Base-by-base conservation (phyloP, 1,140 invertebrate genomes). In the Zelostemma sp. region DNA sequence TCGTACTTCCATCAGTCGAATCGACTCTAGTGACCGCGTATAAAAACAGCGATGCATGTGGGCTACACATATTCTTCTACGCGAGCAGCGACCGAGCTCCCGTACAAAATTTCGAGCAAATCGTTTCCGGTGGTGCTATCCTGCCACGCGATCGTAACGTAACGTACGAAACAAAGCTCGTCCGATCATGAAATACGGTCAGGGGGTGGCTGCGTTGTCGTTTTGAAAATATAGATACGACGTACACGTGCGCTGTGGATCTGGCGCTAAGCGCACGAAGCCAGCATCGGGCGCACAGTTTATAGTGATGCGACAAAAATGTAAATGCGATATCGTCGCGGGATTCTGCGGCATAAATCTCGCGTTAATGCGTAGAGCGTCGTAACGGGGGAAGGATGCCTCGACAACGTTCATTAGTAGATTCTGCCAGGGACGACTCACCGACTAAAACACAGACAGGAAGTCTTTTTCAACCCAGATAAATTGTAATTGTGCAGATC, bases 301-400 rank as follows among this genome's bases (percentile, higher is more conserved):
- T 82, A 83, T 83, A 83, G 81, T 80, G 80, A 83, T 83, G 78
- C 80, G 81, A 83, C 80, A 84, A 83, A 84, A 84, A 84, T 84
- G 82, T 83, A 83, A 84, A 84, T 84, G 80, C 76, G 81, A 83
- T 82, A 82, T 83, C 81, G 76, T 77, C 78, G 65, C 74, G 68
- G 78, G 75, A 83, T 81, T 82, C 74, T 73, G 72, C 40, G 74
- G 77, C 76, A 83, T 84, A 84, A 84, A 84, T 84, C 81, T 82
- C 74, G 74, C 72, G 82, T 83, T 82, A 82, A 82, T 82, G 80
- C 76, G 79, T 81, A 74, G 71, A 80, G 73, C 68, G 74, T 77
- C 75, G 77, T 74, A 73, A 71, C 59, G 59, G 56, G 63, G 62
- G 70, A 68, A 70, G 70, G 48, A 76, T 75, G 74, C 70, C 73